A percentile compares a stretch with the other conserved stretches of the same genome.
Evolutionary conservation across 2,113 vertebrate species (phyloP).

Genomic region (Percina caprodes): DNA sequence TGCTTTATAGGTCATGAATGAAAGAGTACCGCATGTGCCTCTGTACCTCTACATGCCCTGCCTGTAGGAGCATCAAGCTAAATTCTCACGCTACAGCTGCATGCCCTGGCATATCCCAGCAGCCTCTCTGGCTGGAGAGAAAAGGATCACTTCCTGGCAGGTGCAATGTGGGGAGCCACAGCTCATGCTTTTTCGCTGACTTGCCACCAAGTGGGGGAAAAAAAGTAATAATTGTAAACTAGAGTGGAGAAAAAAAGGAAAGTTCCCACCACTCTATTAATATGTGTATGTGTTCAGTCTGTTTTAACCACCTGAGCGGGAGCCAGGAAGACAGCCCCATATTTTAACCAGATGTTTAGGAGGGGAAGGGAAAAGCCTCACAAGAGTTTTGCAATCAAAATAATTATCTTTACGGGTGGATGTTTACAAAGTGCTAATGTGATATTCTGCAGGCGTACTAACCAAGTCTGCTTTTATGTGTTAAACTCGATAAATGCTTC

Average conservation of each 20-base stretch:
- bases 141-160: conserved; percentile 72
- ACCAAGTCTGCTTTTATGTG: conserved; percentile 73
- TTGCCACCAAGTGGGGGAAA: conserved; percentile 20
- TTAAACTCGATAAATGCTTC: conserved; percentile 62
- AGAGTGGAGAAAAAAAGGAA: conserved; percentile 70
- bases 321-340: conserved; percentile 88
- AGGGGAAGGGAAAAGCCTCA: conserved; percentile 77
- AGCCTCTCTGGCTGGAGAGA: conserved; percentile 61
- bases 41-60: neutral
- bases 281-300: conserved; percentile 63
- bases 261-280: conserved; percentile 87
- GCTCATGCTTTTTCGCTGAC: conserved; percentile 68
- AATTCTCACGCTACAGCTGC: conserved; percentile 40
- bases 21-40: neutral
- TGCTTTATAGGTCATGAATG: conserved; percentile 8
- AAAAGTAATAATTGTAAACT: conserved; percentile 44
- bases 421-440: conserved; percentile 86
- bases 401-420: conserved; percentile 80
- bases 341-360: conserved; percentile 95
- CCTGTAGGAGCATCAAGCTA: conserved; percentile 25
- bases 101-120: conserved; percentile 66
- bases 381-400: conserved; percentile 88
- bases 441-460: conserved; percentile 73
- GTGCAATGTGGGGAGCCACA: conserved; percentile 70
- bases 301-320: conserved; percentile 88